These are phyloP conservation scores for Drosophila planitibia DNA, from an alignment of 2,888 invertebrate species.

Conservation along the genomic window DNA sequence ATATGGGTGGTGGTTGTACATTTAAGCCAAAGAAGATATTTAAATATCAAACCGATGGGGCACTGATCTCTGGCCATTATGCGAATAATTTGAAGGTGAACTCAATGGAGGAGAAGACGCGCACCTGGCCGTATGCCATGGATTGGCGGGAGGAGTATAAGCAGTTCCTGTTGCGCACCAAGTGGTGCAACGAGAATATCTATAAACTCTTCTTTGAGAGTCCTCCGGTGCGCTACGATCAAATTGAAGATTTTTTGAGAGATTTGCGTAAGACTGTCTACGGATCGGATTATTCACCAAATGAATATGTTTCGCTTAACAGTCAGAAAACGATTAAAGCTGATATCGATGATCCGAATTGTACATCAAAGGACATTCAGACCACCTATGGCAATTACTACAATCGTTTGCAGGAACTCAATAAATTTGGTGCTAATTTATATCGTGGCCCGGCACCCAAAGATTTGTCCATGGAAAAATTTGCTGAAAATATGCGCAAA, in stretches of 20 bases:
- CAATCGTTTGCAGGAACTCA: conserved; percentile 70
- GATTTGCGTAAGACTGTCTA: conserved; percentile 58
- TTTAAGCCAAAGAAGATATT: conserved; percentile 31
- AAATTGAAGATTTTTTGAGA: conserved; percentile 38
- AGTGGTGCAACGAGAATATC: conserved; percentile 64
- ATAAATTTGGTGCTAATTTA: conserved; percentile 36
- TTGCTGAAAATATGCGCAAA: conserved; percentile 62
- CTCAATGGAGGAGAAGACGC: conserved; percentile 43
- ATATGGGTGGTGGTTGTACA: conserved; percentile 37
- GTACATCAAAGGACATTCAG: conserved; percentile 55
- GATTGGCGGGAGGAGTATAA: conserved; percentile 70
- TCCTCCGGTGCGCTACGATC: conserved; percentile 55
- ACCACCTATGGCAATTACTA: conserved; percentile 79
- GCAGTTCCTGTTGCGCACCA: conserved; percentile 58
- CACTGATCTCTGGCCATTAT: conserved; percentile 61
- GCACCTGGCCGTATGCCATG: conserved; percentile 68
- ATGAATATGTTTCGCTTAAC: conserved; percentile 60
- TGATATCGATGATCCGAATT: neutral
- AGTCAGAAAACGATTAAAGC: conserved; percentile 35
- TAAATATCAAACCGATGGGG: conserved; percentile 51
- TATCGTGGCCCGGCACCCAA: conserved; percentile 29
- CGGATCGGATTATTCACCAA: conserved; percentile 52
- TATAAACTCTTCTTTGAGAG: conserved; percentile 60
- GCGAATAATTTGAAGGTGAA: conserved; percentile 58
- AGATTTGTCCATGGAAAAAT: conserved; percentile 24